Percentiles rank a stretch among this genome's conserved stretches.
phyloP scores from a whole-genome alignment of 2,797 vertebrate genomes.

The Melanotaenia maccullochi region DNA sequence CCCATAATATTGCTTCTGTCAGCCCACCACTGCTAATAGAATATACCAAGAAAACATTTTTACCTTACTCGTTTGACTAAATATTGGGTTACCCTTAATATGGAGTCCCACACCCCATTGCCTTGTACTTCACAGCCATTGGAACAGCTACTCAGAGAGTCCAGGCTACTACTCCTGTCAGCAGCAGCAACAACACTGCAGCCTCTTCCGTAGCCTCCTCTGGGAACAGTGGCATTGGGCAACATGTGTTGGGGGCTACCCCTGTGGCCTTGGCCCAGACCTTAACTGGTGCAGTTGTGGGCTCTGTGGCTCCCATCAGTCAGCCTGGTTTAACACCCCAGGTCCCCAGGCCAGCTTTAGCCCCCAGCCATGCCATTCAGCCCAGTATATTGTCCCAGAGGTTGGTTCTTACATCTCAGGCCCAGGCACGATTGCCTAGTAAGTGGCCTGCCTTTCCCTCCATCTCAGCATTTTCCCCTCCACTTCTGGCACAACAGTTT shows the following conservation, averaged over 20 bases:
- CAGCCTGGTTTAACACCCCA: constrained; percentile 78
- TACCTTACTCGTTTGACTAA: constrained; percentile 41
- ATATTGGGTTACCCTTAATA: constrained; percentile 75
- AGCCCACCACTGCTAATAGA: constrained; percentile 49
- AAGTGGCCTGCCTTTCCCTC: constrained; percentile 88
- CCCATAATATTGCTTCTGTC: constrained; percentile 19
- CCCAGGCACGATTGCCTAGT: constrained; percentile 99
- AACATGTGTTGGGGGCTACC: constrained; percentile 80
- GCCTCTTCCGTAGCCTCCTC: constrained; percentile 72
- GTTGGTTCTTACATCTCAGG: constrained; percentile 97
- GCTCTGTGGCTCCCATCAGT: constrained; percentile 78
- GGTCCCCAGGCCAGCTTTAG: constrained; percentile 77
- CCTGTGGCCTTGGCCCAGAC: constrained; percentile 87
- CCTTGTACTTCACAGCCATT: constrained; percentile 90
- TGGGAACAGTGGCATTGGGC: constrained; percentile 83
- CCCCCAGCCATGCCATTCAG: constrained; percentile 89
- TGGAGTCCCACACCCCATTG: constrained; percentile 68
- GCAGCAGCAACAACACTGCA: constrained; percentile 78
- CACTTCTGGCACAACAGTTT: constrained; percentile 77
- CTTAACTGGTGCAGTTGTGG: constrained; percentile 80
- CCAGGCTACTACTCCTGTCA: constrained; percentile 84
- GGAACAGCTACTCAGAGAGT: constrained; percentile 88
- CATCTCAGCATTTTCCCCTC: constrained; percentile 80
- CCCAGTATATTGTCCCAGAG: constrained; percentile 94
- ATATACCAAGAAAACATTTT: constrained; percentile 33